Evolutionary conservation across 92 coral and sea anemone genomes (phyloP).

Genomic region (Meandrina meandrites): DNA sequence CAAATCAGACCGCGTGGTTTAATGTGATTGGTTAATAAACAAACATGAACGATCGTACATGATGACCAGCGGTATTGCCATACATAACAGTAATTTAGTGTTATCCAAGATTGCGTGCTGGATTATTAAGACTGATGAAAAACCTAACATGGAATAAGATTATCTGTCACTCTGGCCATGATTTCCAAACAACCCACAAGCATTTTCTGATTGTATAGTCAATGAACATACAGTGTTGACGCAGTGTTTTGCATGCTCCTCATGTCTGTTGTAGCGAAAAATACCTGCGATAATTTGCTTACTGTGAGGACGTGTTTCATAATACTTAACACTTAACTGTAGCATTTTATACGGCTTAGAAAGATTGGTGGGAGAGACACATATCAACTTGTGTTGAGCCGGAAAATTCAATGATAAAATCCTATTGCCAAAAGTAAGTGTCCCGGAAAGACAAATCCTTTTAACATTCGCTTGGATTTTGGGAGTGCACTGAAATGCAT

Average conservation of each 20-base stretch:
- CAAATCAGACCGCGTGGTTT: no score
- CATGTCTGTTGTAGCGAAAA: background rate
- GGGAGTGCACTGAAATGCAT: background rate
- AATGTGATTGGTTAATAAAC: no score
- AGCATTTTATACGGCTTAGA: background rate
- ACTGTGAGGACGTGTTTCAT: background rate
- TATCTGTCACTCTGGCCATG: no score
- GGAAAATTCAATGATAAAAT: conserved; percentile 1
- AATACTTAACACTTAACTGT: no score
- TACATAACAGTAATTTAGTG: no score
- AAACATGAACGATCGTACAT: no score
- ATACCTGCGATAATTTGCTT: background rate
- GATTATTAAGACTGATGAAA: no score
- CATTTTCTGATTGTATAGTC: no score
- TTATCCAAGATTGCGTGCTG: no score
- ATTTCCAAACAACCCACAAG: background rate
- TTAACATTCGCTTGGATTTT: background rate
- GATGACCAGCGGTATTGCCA: no score
- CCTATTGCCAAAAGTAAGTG: background rate
- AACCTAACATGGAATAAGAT: background rate
- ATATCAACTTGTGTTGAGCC: background rate
- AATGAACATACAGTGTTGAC: no score
- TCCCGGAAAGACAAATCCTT: background rate
- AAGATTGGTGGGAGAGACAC: background rate
- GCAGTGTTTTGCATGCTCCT: no score